Evolutionary conservation across 2,113 vertebrate genomes (phyloP).

Genomic region (Lynx canadensis): DNA sequence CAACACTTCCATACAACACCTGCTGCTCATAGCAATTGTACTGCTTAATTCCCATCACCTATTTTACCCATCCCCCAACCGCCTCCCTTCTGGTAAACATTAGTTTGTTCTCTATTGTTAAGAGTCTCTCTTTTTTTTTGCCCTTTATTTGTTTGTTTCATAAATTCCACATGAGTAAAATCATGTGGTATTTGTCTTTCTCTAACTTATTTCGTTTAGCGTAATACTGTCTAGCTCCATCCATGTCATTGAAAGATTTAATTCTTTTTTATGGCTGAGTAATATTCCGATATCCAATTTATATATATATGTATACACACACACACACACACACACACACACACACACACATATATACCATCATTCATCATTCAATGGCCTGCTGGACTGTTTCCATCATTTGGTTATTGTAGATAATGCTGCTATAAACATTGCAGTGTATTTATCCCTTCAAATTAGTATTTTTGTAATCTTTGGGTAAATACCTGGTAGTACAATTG

Average conservation of each 20-base stretch:
- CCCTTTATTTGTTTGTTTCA: background rate
- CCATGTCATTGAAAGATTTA: background rate
- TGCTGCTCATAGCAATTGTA: too few relatives aligned
- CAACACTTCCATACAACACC: too few relatives aligned
- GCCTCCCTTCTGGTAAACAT: too few relatives aligned
- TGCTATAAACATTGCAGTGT: background rate
- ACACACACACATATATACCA: background rate
- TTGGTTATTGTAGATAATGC: background rate
- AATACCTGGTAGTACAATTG: too few relatives aligned
- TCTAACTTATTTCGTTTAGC: background rate
- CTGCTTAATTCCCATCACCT: too few relatives aligned
- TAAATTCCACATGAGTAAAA: background rate
- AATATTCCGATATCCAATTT: background rate
- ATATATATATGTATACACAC: too few relatives aligned
- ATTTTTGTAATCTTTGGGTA: too few relatives aligned
- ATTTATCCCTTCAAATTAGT: too few relatives aligned
- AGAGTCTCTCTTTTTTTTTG: too few relatives aligned
- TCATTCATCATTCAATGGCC: background rate
- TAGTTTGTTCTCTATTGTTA: too few relatives aligned
- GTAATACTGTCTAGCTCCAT: background rate
- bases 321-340: too few relatives aligned
- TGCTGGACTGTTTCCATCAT: background rate
- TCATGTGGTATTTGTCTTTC: background rate
- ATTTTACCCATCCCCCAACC: too few relatives aligned
- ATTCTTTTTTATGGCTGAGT: background rate